Conservation (phyloP, 2,888 invertebrate species). For the Pediacus dermestoides region DNA sequence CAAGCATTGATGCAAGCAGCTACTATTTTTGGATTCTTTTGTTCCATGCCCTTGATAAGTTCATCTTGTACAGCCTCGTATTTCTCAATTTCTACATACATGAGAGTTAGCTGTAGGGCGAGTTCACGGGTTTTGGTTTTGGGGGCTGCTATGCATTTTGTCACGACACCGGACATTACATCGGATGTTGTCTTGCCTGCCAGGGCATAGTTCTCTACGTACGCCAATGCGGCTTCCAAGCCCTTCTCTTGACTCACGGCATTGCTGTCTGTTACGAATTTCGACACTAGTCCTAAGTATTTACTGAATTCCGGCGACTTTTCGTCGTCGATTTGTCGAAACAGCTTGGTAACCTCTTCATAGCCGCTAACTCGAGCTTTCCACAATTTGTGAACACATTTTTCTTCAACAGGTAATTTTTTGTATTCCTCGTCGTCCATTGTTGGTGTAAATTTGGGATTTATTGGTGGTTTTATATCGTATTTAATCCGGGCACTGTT, state of each 20-base stretch:
- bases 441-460: too few species aligned
- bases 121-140: slow-evolving; percentile 89
- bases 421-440: slow-evolving; percentile 87
- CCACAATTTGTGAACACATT: slow-evolving; percentile 93
- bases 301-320: slow-evolving; percentile 93
- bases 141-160: slow-evolving; percentile 90
- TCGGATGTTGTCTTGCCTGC: slow-evolving; percentile 88
- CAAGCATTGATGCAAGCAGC: slow-evolving; percentile 75
- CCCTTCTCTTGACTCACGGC: slow-evolving; percentile 95
- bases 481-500: too few species aligned
- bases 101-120: slow-evolving; percentile 81
- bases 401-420: slow-evolving; percentile 84
- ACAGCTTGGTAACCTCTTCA: slow-evolving; percentile 87
- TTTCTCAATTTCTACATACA: slow-evolving; percentile 96
- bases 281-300: slow-evolving; percentile 85
- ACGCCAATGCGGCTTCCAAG: slow-evolving; percentile 85
- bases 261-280: slow-evolving; percentile 92
- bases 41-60: slow-evolving; percentile 87
- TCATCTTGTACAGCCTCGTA: slow-evolving; percentile 87
- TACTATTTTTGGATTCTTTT: slow-evolving; percentile 95
- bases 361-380: slow-evolving; percentile 93
- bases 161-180: slow-evolving; percentile 71
- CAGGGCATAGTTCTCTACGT: slow-evolving; percentile 83
- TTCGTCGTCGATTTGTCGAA: slow-evolving; percentile 84
- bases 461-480: too few species aligned